These are phyloP conservation scores for Balaenoptera acutorostrata DNA, from an alignment of 2,113 vertebrate species.

Conservation along the genomic window DNA sequence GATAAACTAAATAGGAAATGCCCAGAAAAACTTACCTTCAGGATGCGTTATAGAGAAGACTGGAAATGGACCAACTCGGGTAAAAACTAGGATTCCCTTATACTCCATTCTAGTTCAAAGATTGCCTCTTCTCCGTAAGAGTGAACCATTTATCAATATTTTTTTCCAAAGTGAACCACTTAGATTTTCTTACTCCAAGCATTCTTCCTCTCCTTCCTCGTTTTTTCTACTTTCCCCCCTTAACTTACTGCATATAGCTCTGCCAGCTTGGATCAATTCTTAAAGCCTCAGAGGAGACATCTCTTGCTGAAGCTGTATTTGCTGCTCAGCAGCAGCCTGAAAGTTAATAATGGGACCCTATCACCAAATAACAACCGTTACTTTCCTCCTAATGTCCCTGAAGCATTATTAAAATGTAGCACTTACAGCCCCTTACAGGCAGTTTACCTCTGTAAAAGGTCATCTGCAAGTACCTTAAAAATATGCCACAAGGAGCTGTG, in stretches of 20 bases:
- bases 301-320: background rate
- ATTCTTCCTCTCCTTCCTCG: background rate
- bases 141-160: background rate
- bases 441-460: constrained; percentile 61
- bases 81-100: background rate
- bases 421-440: constrained; percentile 20
- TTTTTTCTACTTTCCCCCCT: background rate
- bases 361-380: constrained; percentile 44
- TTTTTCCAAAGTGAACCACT: background rate
- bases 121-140: background rate
- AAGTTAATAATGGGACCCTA: constrained; percentile 54
- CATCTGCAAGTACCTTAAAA: constrained; percentile 52
- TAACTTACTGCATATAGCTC: background rate
- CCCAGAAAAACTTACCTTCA: background rate
- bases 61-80: background rate
- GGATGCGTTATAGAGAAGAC: background rate
- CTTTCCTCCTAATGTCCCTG: constrained; percentile 45
- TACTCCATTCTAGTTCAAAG: background rate
- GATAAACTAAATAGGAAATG: background rate
- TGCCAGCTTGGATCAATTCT: background rate
- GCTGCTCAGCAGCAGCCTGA: background rate
- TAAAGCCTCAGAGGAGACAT: constrained; percentile 1
- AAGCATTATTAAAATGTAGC: constrained; percentile 52
- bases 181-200: background rate
- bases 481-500: background rate